Percentiles rank a stretch among this genome's conserved stretches.
These are phyloP conservation scores for Drosophila barbarae DNA, from an alignment of 2,888 invertebrate species.

Conservation along the genomic window DNA sequence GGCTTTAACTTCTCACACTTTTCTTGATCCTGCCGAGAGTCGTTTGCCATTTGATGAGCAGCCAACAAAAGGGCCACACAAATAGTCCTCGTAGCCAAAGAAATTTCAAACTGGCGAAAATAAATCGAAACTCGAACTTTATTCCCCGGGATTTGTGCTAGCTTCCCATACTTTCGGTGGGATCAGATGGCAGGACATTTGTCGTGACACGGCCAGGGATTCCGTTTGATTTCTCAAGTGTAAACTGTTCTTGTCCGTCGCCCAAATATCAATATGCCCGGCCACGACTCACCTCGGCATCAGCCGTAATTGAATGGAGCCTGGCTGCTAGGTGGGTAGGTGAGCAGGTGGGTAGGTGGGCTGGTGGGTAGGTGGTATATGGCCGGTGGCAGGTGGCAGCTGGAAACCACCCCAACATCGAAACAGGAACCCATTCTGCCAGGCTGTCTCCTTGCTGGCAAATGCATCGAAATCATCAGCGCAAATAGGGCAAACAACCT, in stretches of 20 bases:
- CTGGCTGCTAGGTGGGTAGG: background rate
- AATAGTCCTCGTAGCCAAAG: slow-evolving; percentile 36
- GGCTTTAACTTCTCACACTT: slow-evolving; percentile 49
- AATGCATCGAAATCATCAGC: slow-evolving; percentile 40
- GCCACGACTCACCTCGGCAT: slow-evolving; percentile 26
- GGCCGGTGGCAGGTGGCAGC: background rate
- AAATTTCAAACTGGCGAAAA: slow-evolving; percentile 60
- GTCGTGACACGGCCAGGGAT: slow-evolving; percentile 51
- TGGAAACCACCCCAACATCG: background rate
- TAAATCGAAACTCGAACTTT: slow-evolving; percentile 70
- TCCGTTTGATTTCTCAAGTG: slow-evolving; percentile 72
- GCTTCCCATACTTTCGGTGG: slow-evolving; percentile 8
- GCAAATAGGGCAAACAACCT: slow-evolving; percentile 36
- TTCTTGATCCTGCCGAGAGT: slow-evolving; percentile 19
- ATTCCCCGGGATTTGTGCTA: slow-evolving; percentile 15
- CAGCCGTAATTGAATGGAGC: slow-evolving; percentile 37
- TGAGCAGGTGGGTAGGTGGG: background rate
- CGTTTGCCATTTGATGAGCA: slow-evolving; percentile 66
- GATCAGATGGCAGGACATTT: slow-evolving; percentile 67
- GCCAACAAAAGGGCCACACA: slow-evolving; percentile 59
- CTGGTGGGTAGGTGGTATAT: too few species aligned
- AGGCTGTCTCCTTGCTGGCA: slow-evolving; percentile 26
- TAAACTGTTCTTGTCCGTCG: slow-evolving; percentile 58
- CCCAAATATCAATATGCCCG: slow-evolving; percentile 68
- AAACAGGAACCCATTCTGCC: slow-evolving; percentile 19